These are phyloP conservation scores for Tupiocoris notatus DNA, from an alignment of 2,888 invertebrate species.

Conservation along the genomic window DNA sequence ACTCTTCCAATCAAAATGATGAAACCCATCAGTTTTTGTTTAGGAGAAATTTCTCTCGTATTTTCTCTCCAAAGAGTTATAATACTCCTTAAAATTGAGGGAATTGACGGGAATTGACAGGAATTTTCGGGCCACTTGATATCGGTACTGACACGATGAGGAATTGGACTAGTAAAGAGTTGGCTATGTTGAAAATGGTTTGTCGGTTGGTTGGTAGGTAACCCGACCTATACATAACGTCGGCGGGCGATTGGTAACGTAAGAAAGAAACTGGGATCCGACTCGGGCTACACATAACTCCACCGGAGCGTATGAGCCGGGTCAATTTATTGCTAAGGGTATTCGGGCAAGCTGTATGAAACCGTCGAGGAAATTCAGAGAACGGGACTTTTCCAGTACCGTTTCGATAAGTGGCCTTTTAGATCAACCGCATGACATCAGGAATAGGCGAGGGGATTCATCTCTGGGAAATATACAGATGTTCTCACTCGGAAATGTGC, in stretches of 20 bases:
- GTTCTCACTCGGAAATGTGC: neutral
- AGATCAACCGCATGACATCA: neutral
- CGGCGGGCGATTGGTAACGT: neutral
- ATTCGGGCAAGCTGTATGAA: no score
- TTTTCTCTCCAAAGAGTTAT: no score
- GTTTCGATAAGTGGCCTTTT: neutral
- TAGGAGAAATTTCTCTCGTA: no score
- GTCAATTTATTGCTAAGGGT: neutral
- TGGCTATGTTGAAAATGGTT: neutral
- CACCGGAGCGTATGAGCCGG: neutral
- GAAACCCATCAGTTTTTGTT: no score
- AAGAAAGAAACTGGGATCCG: neutral
- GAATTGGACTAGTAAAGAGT: neutral
- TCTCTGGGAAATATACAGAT: neutral
- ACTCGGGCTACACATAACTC: neutral
- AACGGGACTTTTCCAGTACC: neutral
- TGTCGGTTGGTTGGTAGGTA: neutral
- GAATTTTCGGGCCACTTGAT: no score
- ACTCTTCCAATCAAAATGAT: no score
- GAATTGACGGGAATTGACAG: no score
- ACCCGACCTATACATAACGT: neutral
- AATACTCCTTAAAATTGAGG: no score
- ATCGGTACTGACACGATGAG: neutral
- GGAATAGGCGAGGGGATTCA: neutral
- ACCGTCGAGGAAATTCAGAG: neutral